phyloP scores from a whole-genome alignment of 2,797 vertebrate genomes.

The Lutjanus argentimaculatus region DNA sequence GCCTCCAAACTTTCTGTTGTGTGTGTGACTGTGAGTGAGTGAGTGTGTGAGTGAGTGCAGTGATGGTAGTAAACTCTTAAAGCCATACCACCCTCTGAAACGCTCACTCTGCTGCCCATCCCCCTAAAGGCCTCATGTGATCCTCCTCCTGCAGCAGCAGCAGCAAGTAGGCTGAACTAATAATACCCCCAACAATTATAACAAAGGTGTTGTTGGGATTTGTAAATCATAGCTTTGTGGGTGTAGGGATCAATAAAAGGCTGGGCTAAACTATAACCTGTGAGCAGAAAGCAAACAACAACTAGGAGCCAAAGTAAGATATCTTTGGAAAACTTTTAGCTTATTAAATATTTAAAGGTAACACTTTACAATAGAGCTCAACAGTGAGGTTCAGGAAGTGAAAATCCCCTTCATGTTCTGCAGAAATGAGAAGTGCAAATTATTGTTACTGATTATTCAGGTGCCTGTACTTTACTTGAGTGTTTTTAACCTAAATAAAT shows the following conservation, averaged over 20 bases:
- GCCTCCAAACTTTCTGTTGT: slow-evolving; percentile 84
- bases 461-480: too few relatives aligned
- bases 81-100: slow-evolving; percentile 83
- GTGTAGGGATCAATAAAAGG: slow-evolving; percentile 31
- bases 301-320: background rate
- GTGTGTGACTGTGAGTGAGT: slow-evolving; percentile 44
- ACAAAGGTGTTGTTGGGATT: slow-evolving; percentile 66
- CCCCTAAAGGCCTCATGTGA: slow-evolving; percentile 81
- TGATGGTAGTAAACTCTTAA: slow-evolving; percentile 89
- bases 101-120: slow-evolving; percentile 69
- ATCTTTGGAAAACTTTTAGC: background rate
- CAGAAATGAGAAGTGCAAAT: too few relatives aligned
- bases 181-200: slow-evolving; percentile 66
- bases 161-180: slow-evolving; percentile 62
- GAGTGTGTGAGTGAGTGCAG: slow-evolving; percentile 48
- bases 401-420: too few relatives aligned
- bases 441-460: too few relatives aligned
- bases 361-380: too few relatives aligned
- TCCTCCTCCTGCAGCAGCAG: slow-evolving; percentile 56
- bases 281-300: slow-evolving; percentile 19
- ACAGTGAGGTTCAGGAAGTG: too few relatives aligned
- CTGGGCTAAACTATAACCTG: slow-evolving; percentile 27
- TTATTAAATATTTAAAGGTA: background rate
- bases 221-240: slow-evolving; percentile 52
- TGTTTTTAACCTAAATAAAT: too few relatives aligned